A percentile compares a stretch with the other conserved stretches of the same genome.
Conservation (phyloP, 2,888 invertebrate species). For the Parnassius glacialis region DNA sequence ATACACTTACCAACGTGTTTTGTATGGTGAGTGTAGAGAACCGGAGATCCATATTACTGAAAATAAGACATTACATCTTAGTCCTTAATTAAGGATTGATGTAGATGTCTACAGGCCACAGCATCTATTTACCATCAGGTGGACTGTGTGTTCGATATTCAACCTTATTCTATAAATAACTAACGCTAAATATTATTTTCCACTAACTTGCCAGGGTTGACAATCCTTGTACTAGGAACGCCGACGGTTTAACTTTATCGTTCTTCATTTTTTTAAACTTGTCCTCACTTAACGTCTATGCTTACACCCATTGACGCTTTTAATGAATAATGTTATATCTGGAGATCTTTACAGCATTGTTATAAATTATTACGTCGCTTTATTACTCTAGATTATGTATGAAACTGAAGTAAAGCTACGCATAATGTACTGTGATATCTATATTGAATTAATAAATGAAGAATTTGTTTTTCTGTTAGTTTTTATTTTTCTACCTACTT, state of each 20-base stretch:
- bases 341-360: conserved; percentile 22
- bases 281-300: conserved; percentile 1
- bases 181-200: background rate
- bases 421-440: background rate
- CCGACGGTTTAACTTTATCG: conserved; percentile 44
- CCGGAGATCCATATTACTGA: no score
- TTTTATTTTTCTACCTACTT: no score
- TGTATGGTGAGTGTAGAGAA: no score
- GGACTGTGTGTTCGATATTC: no score
- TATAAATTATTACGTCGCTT: conserved; percentile 21
- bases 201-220: conserved; percentile 55
- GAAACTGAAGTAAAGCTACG: conserved; percentile 4
- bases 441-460: background rate
- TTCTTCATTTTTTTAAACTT: conserved; percentile 37
- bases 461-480: no score
- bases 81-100: no score
- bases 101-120: no score
- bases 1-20: no score
- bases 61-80: no score
- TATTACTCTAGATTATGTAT: conserved; percentile 18
- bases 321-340: conserved; percentile 8
- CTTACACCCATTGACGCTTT: background rate
- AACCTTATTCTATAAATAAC: no score
- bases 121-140: no score
- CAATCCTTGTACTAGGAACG: conserved; percentile 49